These are phyloP conservation scores for Neopipo cinnamomea DNA, from an alignment of 2,113 vertebrate species.

Conservation along the genomic window DNA sequence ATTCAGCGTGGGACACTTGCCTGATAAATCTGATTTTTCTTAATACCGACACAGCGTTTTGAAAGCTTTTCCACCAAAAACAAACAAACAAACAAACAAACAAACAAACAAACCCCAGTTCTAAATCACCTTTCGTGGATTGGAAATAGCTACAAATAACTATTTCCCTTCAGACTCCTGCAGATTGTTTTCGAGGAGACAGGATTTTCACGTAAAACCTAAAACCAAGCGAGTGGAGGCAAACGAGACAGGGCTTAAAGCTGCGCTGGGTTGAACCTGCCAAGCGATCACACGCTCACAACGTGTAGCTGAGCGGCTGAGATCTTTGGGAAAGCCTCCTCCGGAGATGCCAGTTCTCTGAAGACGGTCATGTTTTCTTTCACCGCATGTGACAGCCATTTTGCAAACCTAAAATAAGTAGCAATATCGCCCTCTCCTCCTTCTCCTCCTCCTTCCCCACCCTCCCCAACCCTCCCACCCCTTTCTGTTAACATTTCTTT, in stretches of 20 bases:
- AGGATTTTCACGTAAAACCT: background rate
- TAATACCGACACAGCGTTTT: background rate
- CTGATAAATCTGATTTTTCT: background rate
- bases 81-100: background rate
- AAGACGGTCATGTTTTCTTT: background rate
- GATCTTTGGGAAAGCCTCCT: background rate
- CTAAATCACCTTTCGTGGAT: background rate
- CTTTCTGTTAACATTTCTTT: background rate
- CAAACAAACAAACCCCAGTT: background rate
- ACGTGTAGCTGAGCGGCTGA: background rate
- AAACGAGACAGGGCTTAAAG: background rate
- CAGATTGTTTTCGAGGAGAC: background rate
- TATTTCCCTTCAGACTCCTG: background rate
- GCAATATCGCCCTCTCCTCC: background rate
- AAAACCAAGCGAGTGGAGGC: background rate
- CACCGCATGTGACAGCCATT: conserved; percentile 59
- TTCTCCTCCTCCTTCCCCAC: background rate
- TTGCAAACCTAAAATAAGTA: conserved; percentile 49
- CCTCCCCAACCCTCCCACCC: background rate
- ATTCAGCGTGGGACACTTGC: background rate
- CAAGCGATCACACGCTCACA: fast-evolving
- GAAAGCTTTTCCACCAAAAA: background rate
- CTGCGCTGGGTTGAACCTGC: background rate
- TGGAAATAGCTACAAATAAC: background rate
- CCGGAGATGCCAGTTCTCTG: background rate